Conservation (phyloP, 2,113 vertebrate species). For the Dromas ardeola region DNA sequence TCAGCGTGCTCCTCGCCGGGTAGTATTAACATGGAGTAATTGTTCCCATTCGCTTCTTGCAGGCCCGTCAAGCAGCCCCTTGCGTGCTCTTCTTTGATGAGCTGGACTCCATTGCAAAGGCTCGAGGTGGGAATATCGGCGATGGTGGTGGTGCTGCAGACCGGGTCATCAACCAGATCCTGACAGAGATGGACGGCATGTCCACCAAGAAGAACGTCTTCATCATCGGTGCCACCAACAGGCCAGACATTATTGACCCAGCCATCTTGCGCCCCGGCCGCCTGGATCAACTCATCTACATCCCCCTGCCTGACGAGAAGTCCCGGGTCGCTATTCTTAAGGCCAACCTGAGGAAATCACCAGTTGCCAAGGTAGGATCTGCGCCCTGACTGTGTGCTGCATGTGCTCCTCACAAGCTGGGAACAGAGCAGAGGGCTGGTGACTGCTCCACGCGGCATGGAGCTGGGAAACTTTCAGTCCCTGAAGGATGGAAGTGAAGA, state of each 20-base stretch:
- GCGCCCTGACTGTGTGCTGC: not conserved
- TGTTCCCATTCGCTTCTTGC: not conserved
- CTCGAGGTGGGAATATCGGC: slow-evolving; percentile 94
- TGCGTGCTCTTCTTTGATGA: slow-evolving; percentile 98
- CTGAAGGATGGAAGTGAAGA: not conserved
- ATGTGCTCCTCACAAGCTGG: fast-evolving
- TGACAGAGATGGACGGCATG: slow-evolving; percentile 99
- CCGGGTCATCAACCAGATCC: slow-evolving; percentile 97
- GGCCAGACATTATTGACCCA: slow-evolving; percentile 98
- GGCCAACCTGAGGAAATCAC: slow-evolving; percentile 97
- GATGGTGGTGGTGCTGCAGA: slow-evolving; percentile 96
- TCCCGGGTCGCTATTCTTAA: slow-evolving; percentile 96
- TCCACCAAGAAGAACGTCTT: slow-evolving; percentile 99
- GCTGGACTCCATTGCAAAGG: slow-evolving; percentile 97
- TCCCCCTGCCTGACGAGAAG: slow-evolving; percentile 96
- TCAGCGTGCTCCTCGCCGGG: fast-evolving
- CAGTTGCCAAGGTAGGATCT: slow-evolving; percentile 89
- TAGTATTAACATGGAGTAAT: not conserved
- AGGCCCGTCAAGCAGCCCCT: slow-evolving; percentile 96
- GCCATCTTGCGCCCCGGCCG: slow-evolving; percentile 96
- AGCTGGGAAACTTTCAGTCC: not conserved
- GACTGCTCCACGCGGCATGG: fast-evolving
- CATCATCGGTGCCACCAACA: slow-evolving; percentile 97
- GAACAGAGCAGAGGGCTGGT: not conserved
- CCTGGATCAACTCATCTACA: slow-evolving; percentile 97